phyloP scores from a whole-genome alignment of 1,140 invertebrate species.

The Ectropis grisescens region DNA sequence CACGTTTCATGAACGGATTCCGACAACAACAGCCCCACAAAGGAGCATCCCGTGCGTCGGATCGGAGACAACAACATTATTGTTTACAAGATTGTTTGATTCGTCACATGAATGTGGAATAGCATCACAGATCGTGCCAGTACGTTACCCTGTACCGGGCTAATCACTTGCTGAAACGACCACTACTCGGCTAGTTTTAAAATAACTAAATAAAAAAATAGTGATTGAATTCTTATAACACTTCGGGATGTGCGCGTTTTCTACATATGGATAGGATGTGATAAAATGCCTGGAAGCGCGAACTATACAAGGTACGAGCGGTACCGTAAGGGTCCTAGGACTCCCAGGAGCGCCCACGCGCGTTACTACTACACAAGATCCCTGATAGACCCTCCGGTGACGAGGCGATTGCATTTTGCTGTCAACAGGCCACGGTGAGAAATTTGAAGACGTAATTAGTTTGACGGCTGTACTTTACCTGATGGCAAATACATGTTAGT shows the following conservation, averaged over 20 bases:
- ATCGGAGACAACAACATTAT: constrained; percentile 39
- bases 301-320: constrained; percentile 31
- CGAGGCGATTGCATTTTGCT: constrained; percentile 13
- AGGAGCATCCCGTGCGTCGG: constrained; percentile 15
- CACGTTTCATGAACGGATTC: too few species aligned
- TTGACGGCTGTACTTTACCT: too few species aligned
- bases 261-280: constrained; percentile 36
- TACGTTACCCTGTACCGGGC: too few species aligned
- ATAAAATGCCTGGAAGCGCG: constrained; percentile 43
- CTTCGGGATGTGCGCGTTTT: too few species aligned
- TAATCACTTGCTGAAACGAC: too few species aligned
- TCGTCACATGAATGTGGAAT: constrained; percentile 25
- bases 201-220: too few species aligned
- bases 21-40: too few species aligned
- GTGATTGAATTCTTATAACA: too few species aligned
- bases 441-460: too few species aligned
- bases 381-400: constrained; percentile 22
- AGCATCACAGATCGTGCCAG: too few species aligned
- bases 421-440: constrained; percentile 36
- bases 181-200: too few species aligned
- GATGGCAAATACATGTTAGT: too few species aligned
- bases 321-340: constrained; percentile 36
- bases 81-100: constrained; percentile 55
- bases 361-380: constrained; percentile 48
- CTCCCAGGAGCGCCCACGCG: constrained; percentile 33